Percentiles rank a stretch among this genome's conserved stretches.
Evolutionary conservation across 2,113 vertebrate species (phyloP).

Genomic region (Indri indri): DNA sequence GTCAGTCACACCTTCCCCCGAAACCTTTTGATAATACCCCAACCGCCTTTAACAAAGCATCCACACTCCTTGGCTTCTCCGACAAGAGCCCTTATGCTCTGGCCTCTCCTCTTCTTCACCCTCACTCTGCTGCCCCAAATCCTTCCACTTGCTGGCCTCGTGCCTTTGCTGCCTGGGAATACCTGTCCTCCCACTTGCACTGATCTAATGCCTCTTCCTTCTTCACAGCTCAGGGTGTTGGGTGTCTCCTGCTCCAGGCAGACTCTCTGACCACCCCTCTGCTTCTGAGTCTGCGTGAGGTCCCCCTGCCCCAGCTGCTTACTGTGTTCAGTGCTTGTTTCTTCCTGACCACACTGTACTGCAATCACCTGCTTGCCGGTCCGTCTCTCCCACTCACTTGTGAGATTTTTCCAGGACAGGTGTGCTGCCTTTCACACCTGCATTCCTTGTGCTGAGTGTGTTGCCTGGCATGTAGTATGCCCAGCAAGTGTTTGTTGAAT

Average conservation of each 20-base stretch:
- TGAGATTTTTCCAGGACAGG: neutral
- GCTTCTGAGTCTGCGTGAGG: neutral
- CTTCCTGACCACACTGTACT: neutral
- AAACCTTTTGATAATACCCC: neutral
- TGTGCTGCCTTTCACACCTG: neutral
- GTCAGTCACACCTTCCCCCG: neutral
- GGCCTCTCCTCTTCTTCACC: neutral
- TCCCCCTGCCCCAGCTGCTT: neutral
- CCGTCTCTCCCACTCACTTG: neutral
- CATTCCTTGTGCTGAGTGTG: neutral
- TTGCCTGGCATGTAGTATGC: neutral
- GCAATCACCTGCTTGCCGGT: neutral
- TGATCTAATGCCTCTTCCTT: neutral
- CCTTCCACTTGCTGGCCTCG: neutral
- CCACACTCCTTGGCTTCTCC: neutral
- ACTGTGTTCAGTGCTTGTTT: neutral
- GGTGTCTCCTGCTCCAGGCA: neutral
- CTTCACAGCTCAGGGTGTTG: neutral
- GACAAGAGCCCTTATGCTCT: neutral
- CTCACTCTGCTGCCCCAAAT: neutral
- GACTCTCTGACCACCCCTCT: neutral
- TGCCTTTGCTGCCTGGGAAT: neutral
- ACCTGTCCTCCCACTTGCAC: neutral
- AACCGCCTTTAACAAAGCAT: neutral
- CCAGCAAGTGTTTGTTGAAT: neutral